Percentiles rank a stretch among this genome's conserved stretches.
These are phyloP conservation scores for Sisyra terminalis DNA, from an alignment of 2,888 invertebrate species.

Conservation along the genomic window DNA sequence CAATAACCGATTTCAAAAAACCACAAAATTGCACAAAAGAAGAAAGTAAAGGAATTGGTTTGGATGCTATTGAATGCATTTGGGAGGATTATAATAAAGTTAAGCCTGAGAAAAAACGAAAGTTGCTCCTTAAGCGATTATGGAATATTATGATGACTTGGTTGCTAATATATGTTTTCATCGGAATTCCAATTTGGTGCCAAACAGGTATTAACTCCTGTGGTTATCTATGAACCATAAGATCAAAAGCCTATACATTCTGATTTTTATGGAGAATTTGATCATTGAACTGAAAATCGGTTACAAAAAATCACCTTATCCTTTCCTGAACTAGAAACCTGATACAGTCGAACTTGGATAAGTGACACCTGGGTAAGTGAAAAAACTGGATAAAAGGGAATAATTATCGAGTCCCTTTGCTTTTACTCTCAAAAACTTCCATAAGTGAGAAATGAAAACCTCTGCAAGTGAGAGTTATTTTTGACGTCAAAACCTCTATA, in stretches of 20 bases:
- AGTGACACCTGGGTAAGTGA: too few relatives aligned
- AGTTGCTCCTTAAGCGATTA: slow-evolving; percentile 18
- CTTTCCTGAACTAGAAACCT: too few relatives aligned
- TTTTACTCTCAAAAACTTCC: too few relatives aligned
- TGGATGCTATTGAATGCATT: slow-evolving; percentile 25
- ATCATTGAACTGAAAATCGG: too few relatives aligned
- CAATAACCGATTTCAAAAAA: slow-evolving; percentile 21
- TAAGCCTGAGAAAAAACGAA: slow-evolving; percentile 14
- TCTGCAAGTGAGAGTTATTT: too few relatives aligned
- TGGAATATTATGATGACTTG: slow-evolving; percentile 25
- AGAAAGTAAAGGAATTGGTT: slow-evolving; percentile 28
- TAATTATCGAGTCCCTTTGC: too few relatives aligned
- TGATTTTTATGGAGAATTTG: too few relatives aligned
- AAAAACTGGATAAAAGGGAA: too few relatives aligned
- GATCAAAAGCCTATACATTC: background rate
- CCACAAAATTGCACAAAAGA: slow-evolving; percentile 30
- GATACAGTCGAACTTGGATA: too few relatives aligned
- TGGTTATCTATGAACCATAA: background rate
- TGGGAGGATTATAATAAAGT: slow-evolving; percentile 21
- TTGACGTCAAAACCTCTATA: too few relatives aligned
- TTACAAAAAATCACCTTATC: too few relatives aligned
- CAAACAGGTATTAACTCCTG: slow-evolving; percentile 23
- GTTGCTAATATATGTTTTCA: slow-evolving; percentile 25
- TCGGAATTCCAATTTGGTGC: slow-evolving; percentile 34
- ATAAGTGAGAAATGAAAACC: too few relatives aligned